Percentiles rank a stretch among this genome's conserved stretches.
These are phyloP conservation scores for Carassius gibelio DNA, from an alignment of 2,113 vertebrate genomes.

Conservation along the genomic window DNA sequence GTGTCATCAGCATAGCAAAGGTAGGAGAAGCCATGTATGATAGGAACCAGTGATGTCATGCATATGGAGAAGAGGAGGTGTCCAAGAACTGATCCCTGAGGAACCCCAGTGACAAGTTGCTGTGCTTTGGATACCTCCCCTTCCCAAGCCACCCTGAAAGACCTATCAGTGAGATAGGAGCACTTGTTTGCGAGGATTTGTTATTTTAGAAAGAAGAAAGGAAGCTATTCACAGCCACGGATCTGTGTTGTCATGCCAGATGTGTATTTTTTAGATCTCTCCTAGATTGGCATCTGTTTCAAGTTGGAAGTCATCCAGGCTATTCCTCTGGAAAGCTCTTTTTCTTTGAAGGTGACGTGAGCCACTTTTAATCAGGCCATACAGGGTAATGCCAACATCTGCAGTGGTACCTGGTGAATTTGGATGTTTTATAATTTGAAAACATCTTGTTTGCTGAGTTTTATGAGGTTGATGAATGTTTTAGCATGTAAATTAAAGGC, in stretches of 20 bases:
- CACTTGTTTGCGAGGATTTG: not conserved
- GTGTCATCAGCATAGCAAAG: too few species aligned
- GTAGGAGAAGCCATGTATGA: too few species aligned
- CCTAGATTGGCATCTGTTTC: conserved; percentile 77
- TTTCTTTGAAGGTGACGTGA: conserved; percentile 76
- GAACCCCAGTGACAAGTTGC: too few species aligned
- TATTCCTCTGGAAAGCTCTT: conserved; percentile 76
- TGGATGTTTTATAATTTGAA: not conserved
- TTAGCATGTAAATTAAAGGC: not conserved
- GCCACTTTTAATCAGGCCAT: conserved; percentile 78
- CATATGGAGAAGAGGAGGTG: too few species aligned
- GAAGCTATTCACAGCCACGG: not conserved
- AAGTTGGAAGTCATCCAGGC: conserved; percentile 79
- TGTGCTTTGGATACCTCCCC: too few species aligned
- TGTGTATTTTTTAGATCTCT: conserved; percentile 81
- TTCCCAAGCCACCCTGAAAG: too few species aligned
- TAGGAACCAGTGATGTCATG: too few species aligned
- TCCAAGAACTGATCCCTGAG: too few species aligned
- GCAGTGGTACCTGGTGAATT: conserved; percentile 75
- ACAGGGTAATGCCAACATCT: conserved; percentile 78
- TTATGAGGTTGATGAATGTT: not conserved
- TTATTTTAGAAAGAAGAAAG: not conserved
- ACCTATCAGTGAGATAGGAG: too few species aligned
- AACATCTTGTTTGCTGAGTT: not conserved
- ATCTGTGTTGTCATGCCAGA: conserved; percentile 87